Base-by-base conservation (phyloP, 2,113 vertebrate genomes). In the Megaceryle maxima region DNA sequence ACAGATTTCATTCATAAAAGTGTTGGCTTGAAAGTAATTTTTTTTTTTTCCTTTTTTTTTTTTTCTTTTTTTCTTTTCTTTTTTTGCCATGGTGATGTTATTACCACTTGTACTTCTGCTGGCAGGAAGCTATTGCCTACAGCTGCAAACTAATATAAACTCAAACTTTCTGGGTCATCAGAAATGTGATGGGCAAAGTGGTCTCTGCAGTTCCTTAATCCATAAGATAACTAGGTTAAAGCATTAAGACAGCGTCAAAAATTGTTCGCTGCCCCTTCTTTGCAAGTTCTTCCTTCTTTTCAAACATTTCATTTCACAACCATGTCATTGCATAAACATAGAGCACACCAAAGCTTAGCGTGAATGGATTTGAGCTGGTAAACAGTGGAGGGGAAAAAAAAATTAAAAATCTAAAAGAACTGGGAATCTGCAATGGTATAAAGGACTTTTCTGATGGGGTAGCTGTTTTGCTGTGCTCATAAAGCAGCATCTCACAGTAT, bases 101-200 rank as follows among this genome's bases (percentile, higher is more conserved):
- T 93, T 96, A 93, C 90, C 73, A 70, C 56, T 94, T 46, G 51
- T 67, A 70, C 87, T 90, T 95, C 83, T 96, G 68, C 94, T 94
- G 92, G 92, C 93, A 88, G 93, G 76, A 81, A 86, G 76, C 46
- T 78, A 70, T 64, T 92, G 79, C 93, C 92, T 84, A 39, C 92
- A 95, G 94, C 92, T 95, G 72, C 83, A 94, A 96, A 78, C 37
- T 70, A 69, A 86, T 68, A 92, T 33, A 92, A 93, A 90, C 75
- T 77, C 75, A 60, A 53, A 74, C 85, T 90, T 96, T 95, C 80
- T 92, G 87, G 90, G 82, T 88, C 72, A 83, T 57, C 93, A 91
- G 74, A 50, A 94, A 80, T 37, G 63, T 57, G 67, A 90, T 0
- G 37, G 80, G 66, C 87, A 83, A 80, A 90, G 53, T 1, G 1